Evolutionary conservation across 2,888 invertebrate genomes (phyloP).

Genomic region (Drosophila quinaria): DNA sequence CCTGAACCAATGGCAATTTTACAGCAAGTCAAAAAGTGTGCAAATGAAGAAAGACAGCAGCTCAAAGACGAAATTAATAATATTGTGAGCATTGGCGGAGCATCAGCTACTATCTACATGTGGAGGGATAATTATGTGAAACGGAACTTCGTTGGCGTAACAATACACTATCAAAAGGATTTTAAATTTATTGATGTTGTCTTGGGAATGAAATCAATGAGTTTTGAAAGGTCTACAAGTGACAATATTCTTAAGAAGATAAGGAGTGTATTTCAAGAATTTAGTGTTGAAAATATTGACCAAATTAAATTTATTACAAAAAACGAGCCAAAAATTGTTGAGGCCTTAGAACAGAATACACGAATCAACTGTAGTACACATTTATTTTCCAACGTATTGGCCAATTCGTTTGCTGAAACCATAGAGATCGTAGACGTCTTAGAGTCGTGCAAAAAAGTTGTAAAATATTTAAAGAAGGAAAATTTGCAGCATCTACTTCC

Average conservation of each 20-base stretch:
- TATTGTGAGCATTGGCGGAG: slow-evolving; percentile 1
- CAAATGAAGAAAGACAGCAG: neutral
- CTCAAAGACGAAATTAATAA: neutral
- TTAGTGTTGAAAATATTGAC: neutral
- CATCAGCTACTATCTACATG: neutral
- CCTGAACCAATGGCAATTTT: neutral
- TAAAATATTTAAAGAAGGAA: slow-evolving; percentile 21
- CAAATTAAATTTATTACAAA: slow-evolving; percentile 25
- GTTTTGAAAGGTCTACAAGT: slow-evolving; percentile 10
- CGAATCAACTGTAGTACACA: slow-evolving; percentile 25
- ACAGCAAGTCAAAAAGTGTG: neutral
- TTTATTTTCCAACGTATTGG: slow-evolving; percentile 19
- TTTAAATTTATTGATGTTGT: slow-evolving; percentile 4
- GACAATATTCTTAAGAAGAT: slow-evolving; percentile 12
- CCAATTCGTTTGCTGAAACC: slow-evolving; percentile 11
- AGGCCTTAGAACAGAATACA: slow-evolving; percentile 1
- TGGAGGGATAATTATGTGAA: neutral
- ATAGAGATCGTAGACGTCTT: slow-evolving; percentile 1
- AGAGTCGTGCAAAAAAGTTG: slow-evolving; percentile 9
- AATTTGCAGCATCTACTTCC: neutral
- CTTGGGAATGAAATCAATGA: slow-evolving; percentile 27
- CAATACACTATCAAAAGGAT: neutral
- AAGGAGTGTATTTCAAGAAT: slow-evolving; percentile 12
- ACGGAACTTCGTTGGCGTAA: neutral
- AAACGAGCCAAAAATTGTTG: neutral